A percentile compares a stretch with the other conserved stretches of the same genome.
Evolutionary conservation across 2,888 invertebrate species (phyloP).

Genomic region (Nesidiocoris tenuis): DNA sequence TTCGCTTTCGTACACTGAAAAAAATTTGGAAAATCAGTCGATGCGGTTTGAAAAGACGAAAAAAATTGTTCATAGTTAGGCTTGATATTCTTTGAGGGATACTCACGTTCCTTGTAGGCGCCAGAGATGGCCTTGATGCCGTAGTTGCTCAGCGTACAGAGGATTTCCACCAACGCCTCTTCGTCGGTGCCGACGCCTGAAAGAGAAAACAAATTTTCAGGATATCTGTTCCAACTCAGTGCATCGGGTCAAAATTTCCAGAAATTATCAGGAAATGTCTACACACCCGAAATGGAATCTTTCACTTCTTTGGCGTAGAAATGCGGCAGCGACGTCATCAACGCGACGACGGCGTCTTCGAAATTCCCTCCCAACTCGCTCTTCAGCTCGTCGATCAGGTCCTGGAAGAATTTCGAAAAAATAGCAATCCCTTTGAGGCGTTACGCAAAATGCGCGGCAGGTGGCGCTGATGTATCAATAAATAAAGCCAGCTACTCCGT

Average conservation of each 20-base stretch:
- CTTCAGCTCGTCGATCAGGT: slow-evolving; percentile 55
- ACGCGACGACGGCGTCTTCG: slow-evolving; percentile 57
- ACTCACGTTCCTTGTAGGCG: slow-evolving; percentile 54
- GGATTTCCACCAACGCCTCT: slow-evolving; percentile 57
- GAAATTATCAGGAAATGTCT: neutral
- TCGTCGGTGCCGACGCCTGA: slow-evolving; percentile 56
- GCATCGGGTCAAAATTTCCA: no score
- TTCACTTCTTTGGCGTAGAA: slow-evolving; percentile 58
- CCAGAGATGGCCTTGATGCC: slow-evolving; percentile 54
- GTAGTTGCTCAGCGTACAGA: slow-evolving; percentile 57
- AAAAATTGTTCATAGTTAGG: no score
- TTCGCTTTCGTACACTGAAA: slow-evolving; percentile 55
- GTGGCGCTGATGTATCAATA: no score
- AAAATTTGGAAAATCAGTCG: neutral
- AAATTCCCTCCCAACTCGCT: slow-evolving; percentile 58
- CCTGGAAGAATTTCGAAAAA: slow-evolving; percentile 51
- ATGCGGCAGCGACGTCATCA: slow-evolving; percentile 57
- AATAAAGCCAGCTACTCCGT: no score
- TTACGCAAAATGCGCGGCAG: no score
- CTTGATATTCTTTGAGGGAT: neutral
- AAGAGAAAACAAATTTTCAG: neutral
- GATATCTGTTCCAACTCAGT: no score
- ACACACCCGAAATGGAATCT: slow-evolving; percentile 46
- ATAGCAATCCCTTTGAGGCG: no score
- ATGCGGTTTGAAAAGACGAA: neutral